A percentile compares a stretch with the other conserved stretches of the same genome.
phyloP scores from a whole-genome alignment of 2,888 invertebrate genomes.

The Agrotis clavis region DNA sequence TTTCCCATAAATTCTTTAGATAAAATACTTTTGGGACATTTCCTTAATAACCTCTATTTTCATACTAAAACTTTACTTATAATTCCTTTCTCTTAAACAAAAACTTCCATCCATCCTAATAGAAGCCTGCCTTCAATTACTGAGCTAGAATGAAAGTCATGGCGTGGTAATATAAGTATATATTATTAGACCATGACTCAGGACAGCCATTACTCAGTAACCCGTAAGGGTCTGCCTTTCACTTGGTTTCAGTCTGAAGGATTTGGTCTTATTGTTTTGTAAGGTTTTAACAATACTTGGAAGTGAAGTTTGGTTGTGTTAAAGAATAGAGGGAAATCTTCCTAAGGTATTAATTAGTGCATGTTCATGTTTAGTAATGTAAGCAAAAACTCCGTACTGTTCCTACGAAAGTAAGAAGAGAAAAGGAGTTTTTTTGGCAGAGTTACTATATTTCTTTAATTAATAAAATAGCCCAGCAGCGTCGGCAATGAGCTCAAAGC shows the following conservation, averaged over 20 bases:
- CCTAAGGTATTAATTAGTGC: too few species aligned
- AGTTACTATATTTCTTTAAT: too few species aligned
- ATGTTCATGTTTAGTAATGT: too few species aligned
- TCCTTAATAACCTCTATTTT: not conserved
- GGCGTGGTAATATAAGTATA: conserved; percentile 57
- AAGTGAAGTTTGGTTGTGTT: not conserved
- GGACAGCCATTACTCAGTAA: conserved; percentile 31
- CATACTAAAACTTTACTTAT: not conserved
- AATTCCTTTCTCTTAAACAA: conserved; percentile 8
- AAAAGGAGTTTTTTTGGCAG: too few species aligned
- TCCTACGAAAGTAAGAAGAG: too few species aligned
- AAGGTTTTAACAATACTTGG: not conserved
- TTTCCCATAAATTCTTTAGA: too few species aligned
- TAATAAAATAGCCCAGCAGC: too few species aligned
- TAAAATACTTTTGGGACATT: not conserved
- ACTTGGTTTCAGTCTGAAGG: conserved; percentile 9
- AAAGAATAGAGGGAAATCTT: too few species aligned
- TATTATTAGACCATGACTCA: conserved; percentile 62
- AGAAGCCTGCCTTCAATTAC: conserved; percentile 47
- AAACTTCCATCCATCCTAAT: conserved; percentile 12
- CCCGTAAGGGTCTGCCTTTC: conserved; percentile 11
- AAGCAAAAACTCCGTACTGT: too few species aligned
- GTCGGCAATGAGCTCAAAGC: too few species aligned
- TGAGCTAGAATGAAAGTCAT: conserved; percentile 53
- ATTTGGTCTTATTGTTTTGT: conserved; percentile 11